phyloP scores from a whole-genome alignment of 2,113 vertebrate genomes.

The Hystrix cristata region DNA sequence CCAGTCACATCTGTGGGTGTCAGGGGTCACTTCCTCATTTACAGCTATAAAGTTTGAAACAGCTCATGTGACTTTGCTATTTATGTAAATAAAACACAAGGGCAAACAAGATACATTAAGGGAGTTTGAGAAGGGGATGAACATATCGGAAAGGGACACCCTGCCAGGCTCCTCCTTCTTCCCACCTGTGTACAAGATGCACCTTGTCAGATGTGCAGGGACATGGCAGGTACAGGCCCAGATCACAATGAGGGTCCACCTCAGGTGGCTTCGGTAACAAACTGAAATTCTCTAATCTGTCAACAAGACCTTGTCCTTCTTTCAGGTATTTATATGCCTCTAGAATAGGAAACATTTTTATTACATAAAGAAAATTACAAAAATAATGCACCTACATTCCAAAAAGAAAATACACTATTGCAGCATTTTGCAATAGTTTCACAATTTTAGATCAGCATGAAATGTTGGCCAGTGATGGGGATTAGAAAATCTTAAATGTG shows the following conservation, averaged over 20 bases:
- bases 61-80: neutral
- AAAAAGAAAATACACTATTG: neutral
- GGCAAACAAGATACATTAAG: neutral
- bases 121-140: neutral
- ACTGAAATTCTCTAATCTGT: constrained; percentile 32
- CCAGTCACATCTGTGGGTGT: neutral
- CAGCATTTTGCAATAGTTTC: neutral
- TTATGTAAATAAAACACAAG: neutral
- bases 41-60: constrained; percentile 13
- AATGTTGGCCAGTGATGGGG: neutral
- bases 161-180: neutral
- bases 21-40: constrained; percentile 2
- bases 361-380: constrained; percentile 71
- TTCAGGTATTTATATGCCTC: neutral
- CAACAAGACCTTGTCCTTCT: constrained; percentile 66
- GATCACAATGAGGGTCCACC: neutral
- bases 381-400: constrained; percentile 41
- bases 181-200: neutral
- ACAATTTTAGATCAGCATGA: constrained; percentile 14
- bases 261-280: constrained; percentile 46
- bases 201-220: neutral
- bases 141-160: neutral
- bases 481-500: constrained; percentile 1
- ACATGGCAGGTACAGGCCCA: neutral
- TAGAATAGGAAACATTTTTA: constrained; percentile 72